Evolutionary conservation across 2,888 invertebrate genomes (phyloP).

Genomic region (Doris montereyensis): DNA sequence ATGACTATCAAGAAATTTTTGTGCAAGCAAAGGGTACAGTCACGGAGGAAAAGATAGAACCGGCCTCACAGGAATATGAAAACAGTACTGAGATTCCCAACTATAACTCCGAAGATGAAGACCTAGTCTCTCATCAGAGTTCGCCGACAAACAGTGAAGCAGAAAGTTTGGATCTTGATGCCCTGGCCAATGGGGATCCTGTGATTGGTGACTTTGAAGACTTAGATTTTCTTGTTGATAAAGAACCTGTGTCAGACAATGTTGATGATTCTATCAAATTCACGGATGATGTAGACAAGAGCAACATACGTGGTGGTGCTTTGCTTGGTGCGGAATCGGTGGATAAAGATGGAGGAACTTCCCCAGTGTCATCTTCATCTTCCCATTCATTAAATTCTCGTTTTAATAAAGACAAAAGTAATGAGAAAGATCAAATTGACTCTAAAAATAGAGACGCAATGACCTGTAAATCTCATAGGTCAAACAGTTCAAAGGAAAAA

Average conservation of each 20-base stretch:
- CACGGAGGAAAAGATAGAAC: background rate
- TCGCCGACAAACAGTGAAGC: slow-evolving; percentile 33
- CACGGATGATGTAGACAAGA: background rate
- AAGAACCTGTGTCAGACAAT: slow-evolving; percentile 1
- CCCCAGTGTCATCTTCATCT: slow-evolving; percentile 42
- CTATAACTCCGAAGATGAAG: slow-evolving; percentile 30
- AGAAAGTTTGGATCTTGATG: slow-evolving; percentile 41
- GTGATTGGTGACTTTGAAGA: slow-evolving; percentile 7
- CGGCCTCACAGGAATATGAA: background rate
- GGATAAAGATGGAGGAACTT: too few species aligned
- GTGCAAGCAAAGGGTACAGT: background rate
- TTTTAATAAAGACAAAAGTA: slow-evolving; percentile 17
- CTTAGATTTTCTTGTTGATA: slow-evolving; percentile 13
- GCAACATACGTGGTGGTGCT: background rate
- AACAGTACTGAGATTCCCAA: background rate
- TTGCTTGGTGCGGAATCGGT: too few species aligned
- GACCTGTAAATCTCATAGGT: background rate
- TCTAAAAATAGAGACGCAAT: background rate
- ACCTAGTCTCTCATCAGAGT: slow-evolving; percentile 15
- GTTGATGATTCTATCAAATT: background rate
- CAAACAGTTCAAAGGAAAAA: slow-evolving; percentile 1
- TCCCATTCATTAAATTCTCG: slow-evolving; percentile 36
- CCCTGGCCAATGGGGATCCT: slow-evolving; percentile 32
- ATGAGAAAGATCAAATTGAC: slow-evolving; percentile 30
- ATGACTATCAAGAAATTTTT: background rate